phyloP scores from a whole-genome alignment of 2,888 invertebrate genomes.

The Ischnus inquisitorius region DNA sequence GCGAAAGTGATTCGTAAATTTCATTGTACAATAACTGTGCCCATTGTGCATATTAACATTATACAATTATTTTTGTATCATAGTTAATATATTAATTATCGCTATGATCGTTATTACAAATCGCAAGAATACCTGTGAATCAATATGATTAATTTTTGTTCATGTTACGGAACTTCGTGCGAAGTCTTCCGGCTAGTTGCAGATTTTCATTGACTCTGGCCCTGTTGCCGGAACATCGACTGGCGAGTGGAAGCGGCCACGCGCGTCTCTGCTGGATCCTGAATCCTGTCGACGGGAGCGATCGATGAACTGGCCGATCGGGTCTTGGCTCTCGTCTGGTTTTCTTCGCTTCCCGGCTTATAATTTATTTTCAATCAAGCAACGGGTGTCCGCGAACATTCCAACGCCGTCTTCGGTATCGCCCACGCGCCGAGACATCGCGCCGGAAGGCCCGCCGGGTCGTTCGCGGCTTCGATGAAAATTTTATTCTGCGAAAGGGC shows the following conservation, averaged over 20 bases:
- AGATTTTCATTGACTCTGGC: neutral
- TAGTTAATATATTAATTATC: no score
- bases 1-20: no score
- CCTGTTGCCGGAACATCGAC: conserved; percentile 37
- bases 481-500: conserved; percentile 24
- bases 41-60: no score
- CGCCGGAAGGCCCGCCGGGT: conserved; percentile 27
- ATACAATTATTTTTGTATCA: no score
- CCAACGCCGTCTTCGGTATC: conserved; percentile 22
- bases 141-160: no score
- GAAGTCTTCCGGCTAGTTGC: conserved; percentile 12
- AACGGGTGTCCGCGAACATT: conserved; percentile 26
- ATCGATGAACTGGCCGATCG: conserved; percentile 49
- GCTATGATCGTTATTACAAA: no score
- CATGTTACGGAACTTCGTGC: no score
- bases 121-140: no score
- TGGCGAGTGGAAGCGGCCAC: neutral
- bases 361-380: conserved; percentile 56
- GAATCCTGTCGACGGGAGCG: conserved; percentile 40
- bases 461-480: conserved; percentile 33
- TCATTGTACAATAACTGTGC: no score
- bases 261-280: conserved; percentile 40
- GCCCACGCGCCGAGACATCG: conserved; percentile 33
- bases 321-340: conserved; percentile 28
- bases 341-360: conserved; percentile 44